These are phyloP conservation scores for Turdus rufiventris DNA, from an alignment of 2,113 vertebrate genomes.

Conservation along the genomic window DNA sequence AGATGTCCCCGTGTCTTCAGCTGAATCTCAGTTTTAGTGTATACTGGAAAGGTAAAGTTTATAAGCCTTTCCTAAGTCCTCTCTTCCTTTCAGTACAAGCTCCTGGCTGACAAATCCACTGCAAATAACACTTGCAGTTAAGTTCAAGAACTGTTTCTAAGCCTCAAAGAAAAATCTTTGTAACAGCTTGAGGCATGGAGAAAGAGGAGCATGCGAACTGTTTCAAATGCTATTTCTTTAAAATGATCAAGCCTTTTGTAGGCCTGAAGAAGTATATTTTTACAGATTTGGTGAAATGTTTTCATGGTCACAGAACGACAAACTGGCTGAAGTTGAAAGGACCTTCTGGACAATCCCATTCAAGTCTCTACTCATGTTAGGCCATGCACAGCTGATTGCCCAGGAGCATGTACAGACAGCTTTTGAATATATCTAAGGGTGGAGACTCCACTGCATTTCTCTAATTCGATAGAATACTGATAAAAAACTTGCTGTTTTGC, in stretches of 20 bases:
- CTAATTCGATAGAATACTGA: neutral
- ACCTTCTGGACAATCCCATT: neutral
- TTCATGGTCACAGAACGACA: neutral
- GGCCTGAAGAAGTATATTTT: neutral
- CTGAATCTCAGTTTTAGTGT: neutral
- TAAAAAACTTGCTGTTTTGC: neutral
- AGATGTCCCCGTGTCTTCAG: neutral
- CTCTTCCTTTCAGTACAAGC: neutral
- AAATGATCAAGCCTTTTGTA: rapidly evolving
- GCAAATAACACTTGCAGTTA: neutral
- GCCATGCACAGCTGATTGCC: neutral
- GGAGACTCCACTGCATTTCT: neutral
- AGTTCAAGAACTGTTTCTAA: neutral
- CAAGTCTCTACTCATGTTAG: neutral
- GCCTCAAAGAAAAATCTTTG: neutral
- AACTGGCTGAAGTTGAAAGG: neutral
- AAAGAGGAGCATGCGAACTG: neutral
- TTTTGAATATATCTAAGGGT: neutral
- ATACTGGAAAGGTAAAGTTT: neutral
- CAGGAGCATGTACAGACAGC: neutral
- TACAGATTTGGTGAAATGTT: neutral
- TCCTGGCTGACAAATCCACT: neutral
- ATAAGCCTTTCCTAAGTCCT: neutral
- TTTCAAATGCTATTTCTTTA: neutral
- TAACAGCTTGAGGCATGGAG: neutral